Evolutionary conservation across 1,140 invertebrate genomes (phyloP).

Genomic region (Pristionchus pacificus): DNA sequence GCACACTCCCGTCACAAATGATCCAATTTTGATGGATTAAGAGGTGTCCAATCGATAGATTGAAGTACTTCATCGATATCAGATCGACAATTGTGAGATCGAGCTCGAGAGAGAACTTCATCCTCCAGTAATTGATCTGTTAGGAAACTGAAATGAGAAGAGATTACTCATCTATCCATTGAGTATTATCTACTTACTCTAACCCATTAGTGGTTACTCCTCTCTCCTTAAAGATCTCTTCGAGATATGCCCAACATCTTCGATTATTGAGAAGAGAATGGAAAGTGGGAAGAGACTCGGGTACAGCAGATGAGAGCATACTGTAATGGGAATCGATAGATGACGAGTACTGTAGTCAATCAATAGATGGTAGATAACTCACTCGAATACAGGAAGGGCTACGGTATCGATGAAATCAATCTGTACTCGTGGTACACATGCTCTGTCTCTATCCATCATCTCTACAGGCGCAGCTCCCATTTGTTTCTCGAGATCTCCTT

Average conservation of each 20-base stretch:
- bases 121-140: not conserved
- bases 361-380: slow-evolving; percentile 36
- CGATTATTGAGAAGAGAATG: not conserved
- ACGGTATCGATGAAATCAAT: slow-evolving; percentile 72
- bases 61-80: not conserved
- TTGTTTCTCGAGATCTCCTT: slow-evolving; percentile 79
- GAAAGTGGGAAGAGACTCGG: not conserved
- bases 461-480: slow-evolving; percentile 71
- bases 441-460: slow-evolving; percentile 78
- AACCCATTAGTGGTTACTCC: not conserved
- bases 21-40: not conserved
- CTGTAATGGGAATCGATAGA: not conserved
- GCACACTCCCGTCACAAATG: not conserved
- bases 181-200: not conserved
- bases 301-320: not conserved
- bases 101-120: not conserved
- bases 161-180: not conserved
- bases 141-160: not conserved
- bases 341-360: not conserved
- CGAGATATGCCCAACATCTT: not conserved
- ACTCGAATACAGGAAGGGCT: slow-evolving; percentile 66
- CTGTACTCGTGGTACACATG: slow-evolving; percentile 76
- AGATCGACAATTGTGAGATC: not conserved
- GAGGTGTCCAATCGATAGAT: not conserved
- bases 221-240: not conserved